Evolutionary conservation across 2,888 invertebrate genomes (phyloP), one percentile per base, ranked within the genome.

Genomic region (Tanypteryx hageni): DNA sequence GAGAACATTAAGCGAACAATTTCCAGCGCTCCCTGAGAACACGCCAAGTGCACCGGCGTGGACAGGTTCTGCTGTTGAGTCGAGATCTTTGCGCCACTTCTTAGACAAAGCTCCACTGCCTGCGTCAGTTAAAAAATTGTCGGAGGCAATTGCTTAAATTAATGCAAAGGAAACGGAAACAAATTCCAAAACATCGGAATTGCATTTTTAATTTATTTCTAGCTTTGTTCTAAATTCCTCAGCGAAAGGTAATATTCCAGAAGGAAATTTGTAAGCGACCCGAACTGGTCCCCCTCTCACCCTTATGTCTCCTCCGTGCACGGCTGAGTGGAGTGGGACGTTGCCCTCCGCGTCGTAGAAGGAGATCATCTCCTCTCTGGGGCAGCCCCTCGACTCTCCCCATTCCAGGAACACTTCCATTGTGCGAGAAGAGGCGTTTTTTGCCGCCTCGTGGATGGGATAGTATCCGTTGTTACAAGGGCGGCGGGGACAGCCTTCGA

Each of bases 371-470:
- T 97, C 97, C 93, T 97, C 97, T 61, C 98, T 96, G 0, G 97
- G 96, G 94, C 97, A 97, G 0, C 98, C 98, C 9, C 96, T 95
- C 0, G 97, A 96, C 95, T 98, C 98, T 11, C 98, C 98, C 97
- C 98, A 97, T 94, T 98, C 96, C 5, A 98, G 96, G 93, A 98
- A 96, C 92, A 98, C 97, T 94, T 98, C 98, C 96, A 98, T 97
- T 16, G 98, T 98, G 94, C 97, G 96, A 0, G 98, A 98, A 9
- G 98, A 97, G 16, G 98, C 98, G 95, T 98, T 98, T 94, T 98
- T 98, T 7, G 98, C 98, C 1, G 98, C 98, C 94, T 98, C 97
- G 95, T 98, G 98, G 93, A 98, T 98, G 0, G 98, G 98, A 94
- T 98, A 98, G 95, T 98, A 98, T 16, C 98, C 98, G 95, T 98